phyloP scores from a whole-genome alignment of 2,797 vertebrate genomes.

The Heliangelus exortis region DNA sequence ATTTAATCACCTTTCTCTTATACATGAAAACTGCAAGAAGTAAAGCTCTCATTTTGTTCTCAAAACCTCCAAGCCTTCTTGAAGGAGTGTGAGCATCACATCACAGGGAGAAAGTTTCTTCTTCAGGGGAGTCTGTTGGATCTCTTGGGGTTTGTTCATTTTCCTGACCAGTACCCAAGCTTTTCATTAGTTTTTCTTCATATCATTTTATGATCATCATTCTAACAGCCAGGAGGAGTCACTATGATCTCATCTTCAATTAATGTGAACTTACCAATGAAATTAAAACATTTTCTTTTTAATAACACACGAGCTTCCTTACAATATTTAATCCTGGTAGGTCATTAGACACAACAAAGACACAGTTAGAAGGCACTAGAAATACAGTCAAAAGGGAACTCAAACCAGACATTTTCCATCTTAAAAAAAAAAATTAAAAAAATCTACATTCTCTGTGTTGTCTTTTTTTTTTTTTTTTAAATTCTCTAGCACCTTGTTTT shows the following conservation, averaged over 20 bases:
- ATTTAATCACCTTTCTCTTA: not conserved
- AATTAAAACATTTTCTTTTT: not conserved
- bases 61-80: not conserved
- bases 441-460: not conserved
- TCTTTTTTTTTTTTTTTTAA: not conserved
- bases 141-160: not conserved
- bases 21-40: not conserved
- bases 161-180: not conserved
- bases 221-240: slow-evolving; percentile 6
- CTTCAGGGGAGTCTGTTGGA: not conserved
- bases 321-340: rapidly evolving
- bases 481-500: slow-evolving; percentile 5
- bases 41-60: not conserved
- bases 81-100: not conserved
- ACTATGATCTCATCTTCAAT: not conserved
- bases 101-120: not conserved
- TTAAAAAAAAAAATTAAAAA: not conserved
- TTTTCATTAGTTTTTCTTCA: rapidly evolving
- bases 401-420: not conserved
- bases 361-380: not conserved
- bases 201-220: not conserved
- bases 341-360: not conserved
- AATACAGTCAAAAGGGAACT: not conserved
- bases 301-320: not conserved
- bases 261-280: not conserved